Percentiles rank a stretch among this genome's conserved stretches.
These are phyloP conservation scores for Rutpela maculata DNA, from an alignment of 2,888 invertebrate species.

Conservation along the genomic window DNA sequence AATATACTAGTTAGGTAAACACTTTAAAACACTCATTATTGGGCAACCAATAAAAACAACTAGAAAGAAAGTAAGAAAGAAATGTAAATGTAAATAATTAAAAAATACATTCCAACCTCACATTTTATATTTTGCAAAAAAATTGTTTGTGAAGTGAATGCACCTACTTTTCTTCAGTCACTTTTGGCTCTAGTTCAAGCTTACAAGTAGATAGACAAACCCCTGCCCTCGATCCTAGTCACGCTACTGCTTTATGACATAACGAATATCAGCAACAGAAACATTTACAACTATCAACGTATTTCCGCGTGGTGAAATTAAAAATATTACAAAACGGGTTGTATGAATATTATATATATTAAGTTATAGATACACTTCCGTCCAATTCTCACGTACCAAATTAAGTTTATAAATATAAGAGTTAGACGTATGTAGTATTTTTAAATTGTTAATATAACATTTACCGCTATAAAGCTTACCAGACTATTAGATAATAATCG, in stretches of 20 bases:
- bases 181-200: too few relatives aligned
- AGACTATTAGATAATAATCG: neutral
- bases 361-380: neutral
- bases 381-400: neutral
- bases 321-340: conserved; percentile 13
- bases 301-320: neutral
- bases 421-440: neutral
- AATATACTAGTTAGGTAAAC: too few relatives aligned
- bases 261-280: neutral
- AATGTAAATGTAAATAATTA: too few relatives aligned
- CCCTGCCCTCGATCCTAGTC: too few relatives aligned
- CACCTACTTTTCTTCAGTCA: neutral
- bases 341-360: neutral
- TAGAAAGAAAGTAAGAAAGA: too few relatives aligned
- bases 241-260: neutral
- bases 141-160: neutral
- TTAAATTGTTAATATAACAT: neutral
- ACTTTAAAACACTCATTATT: too few relatives aligned
- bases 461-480: neutral
- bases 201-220: too few relatives aligned
- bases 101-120: too few relatives aligned
- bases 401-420: conserved; percentile 14
- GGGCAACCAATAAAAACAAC: too few relatives aligned
- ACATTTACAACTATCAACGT: neutral
- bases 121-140: neutral